Evolutionary conservation across 2,888 invertebrate species (phyloP), one percentile per base, ranked within the genome.

Genomic region (Ceratothoa steindachneri): DNA sequence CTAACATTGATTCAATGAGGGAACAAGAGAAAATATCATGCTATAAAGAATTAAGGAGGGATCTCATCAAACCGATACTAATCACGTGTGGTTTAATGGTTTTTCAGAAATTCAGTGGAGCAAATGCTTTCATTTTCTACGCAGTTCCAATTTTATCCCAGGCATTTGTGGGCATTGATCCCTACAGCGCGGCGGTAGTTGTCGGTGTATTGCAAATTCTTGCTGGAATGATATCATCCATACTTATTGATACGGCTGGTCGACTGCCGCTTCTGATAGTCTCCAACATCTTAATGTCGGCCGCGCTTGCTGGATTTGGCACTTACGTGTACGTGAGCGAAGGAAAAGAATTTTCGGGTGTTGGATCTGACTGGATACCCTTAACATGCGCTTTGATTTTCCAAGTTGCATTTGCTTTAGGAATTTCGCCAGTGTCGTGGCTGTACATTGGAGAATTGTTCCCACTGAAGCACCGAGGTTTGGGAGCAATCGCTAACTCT

Each of bases 81-180:
- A 91, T 94, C 69, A 91, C 93, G 0, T 91, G 93, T 82, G 91
- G 91, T n/a, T 87, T 95, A 80, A 94, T 94, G 93, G 90, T 93
- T 85, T 93, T 95, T 83, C 95, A 94, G 83, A 88, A 80, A n/a
- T 81, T 80, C 81, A 90, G 91, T 53, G 93, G 93, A 9, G 92
- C 92, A 31, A 92, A 92, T 81, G 91, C 92, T 64, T 93, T 93
- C 83, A 91, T 90, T 80, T 92, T 92, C 83, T 93, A 93, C 84
- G 91, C 92, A 65, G 93, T 93, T 9, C 89, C 90, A 71, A 94
- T 95, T 82, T 93, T 95, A 84, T 88, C 91, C 79, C 90, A 91
- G 84, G 93, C 94, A 27, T 91, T 92, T 80, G 90, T 90, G 30
- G 90, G 89, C 7, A 90, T 92, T 86, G 91, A 92, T 82, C 92